Base-by-base conservation (phyloP, 2,797 vertebrate species). In the Chloroceryle inda region DNA sequence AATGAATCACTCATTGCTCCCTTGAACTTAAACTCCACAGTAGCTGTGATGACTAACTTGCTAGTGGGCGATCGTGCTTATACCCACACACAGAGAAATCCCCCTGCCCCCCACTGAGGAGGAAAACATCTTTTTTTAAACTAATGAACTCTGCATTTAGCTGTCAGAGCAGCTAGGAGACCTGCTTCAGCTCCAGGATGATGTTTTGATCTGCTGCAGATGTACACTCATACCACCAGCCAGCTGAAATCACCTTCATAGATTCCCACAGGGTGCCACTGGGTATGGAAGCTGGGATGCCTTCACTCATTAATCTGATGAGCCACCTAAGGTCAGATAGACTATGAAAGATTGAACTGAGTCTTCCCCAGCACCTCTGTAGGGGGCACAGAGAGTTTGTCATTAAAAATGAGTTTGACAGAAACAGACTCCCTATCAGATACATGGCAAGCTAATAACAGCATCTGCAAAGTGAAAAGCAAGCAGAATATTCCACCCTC, bases 1-100 rank as follows among this genome's bases (percentile, higher is more conserved):
- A 81, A 89, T 91, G 89, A 95, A 95, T 97, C 92, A 95, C 40
- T 95, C 52, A 6, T 17, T 74, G 67, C 47, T 87, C 87, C 37
- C 91, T 80, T 88, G 89, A 92, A 94, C 87, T 76, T 73, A 23
- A 81, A 38, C 71, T 89, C 59, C 63, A 74, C 75, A 49, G 92
- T 63, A 94, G 87, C 78, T 55, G 52, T 21, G 78, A 91, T 83
- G 89, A 85, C 5, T 22, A 89, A 74, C 33, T n/a, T 45, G 20
- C 49, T 17, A 38, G 44, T 15, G 56, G 87, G 66, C 59, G 85
- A 66, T 12, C 0, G 0, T 52, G 77, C 23, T 47, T 42, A 21
- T 50, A 64, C 17, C 56, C 59, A 56, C 37, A 79, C 35, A 64
- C 12, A 44, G 26, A 71, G 58, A 77, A 79, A 87, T 53, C 10